A percentile compares a stretch with the other conserved stretches of the same genome.
phyloP scores from a whole-genome alignment of 2,797 vertebrate genomes.

The Bovichtus variegatus region DNA sequence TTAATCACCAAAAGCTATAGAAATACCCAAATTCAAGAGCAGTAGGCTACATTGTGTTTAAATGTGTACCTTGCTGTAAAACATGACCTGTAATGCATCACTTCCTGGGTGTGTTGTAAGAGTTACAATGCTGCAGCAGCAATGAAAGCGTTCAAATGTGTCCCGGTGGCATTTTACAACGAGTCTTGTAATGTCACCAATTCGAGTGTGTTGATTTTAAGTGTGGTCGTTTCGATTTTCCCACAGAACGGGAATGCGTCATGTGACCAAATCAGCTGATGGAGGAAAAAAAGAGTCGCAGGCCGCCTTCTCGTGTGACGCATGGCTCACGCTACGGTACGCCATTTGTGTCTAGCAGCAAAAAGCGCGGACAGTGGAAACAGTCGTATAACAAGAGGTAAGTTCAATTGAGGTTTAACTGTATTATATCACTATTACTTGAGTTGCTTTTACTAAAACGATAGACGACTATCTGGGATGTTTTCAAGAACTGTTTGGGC shows the following conservation, averaged over 20 bases:
- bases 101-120: neutral
- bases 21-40: neutral
- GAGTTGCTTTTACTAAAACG: neutral
- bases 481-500: slow-evolving; percentile 30
- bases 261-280: slow-evolving; percentile 52
- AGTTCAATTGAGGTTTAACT: slow-evolving; percentile 11
- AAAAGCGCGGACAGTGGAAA: slow-evolving; percentile 89
- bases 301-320: slow-evolving; percentile 75
- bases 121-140: neutral
- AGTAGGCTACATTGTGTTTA: neutral
- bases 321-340: slow-evolving; percentile 89
- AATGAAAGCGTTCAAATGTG: neutral
- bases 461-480: neutral
- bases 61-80: neutral
- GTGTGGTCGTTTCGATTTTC: neutral
- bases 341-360: slow-evolving; percentile 92
- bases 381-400: slow-evolving; percentile 80
- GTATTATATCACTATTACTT: neutral
- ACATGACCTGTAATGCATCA: neutral
- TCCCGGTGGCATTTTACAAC: neutral
- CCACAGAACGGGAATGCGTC: slow-evolving; percentile 12
- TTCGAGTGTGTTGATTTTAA: neutral
- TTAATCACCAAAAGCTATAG: neutral
- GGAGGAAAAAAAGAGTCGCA: slow-evolving; percentile 14
- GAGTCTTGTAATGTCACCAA: neutral